Base-by-base conservation (phyloP, 2,797 vertebrate species). In the Pantherophis vulpinus region DNA sequence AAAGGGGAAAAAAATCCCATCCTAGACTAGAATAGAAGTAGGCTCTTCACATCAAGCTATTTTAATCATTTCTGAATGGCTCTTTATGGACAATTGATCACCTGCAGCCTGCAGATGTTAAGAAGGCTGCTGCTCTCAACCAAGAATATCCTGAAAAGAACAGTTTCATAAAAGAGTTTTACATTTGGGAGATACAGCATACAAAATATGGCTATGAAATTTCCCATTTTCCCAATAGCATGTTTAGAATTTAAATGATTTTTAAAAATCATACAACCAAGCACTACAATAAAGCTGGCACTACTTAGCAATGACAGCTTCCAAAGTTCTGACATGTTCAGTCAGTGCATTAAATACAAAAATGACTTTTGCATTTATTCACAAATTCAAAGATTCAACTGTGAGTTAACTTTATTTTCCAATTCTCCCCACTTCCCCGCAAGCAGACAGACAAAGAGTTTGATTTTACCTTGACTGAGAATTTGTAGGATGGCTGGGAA, bases 1-100 rank as follows among this genome's bases (percentile, higher is more conserved):
- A 94, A 95, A 96, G 95, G 95, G 94, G 95, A 94, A 95, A 95
- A 92, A 90, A 94, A 88, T 20, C 89, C 96, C 95, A 95, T 93
- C 94, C 74, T 79, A 79, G 70, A 79, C 18, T 79, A 42, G 74
- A 79, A 42, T 42, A 42, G 37, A 79, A 79, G 74, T 79, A 42
- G 37, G 20, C 37, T 79, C 95, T 93, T 97, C 93, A 95, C 95
- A 90, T 92, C 55, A 60, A 27, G 32, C 93, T 94, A 94, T 94
- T 95, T 91, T 93, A 96, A 95, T 95, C 94, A 93, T 92, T 94
- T 94, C 93, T 92, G 96, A 95, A 93, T 88, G 94, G 89, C 91
- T 90, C 94, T 92, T 96, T 92, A 27, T 58, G 87, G 91, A 60
- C 47, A 63, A 8, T 88, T 89, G 66, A 3, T 90, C 4, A 0